phyloP scores from a whole-genome alignment of 2,888 invertebrate species.

The Cyaniris semiargus region DNA sequence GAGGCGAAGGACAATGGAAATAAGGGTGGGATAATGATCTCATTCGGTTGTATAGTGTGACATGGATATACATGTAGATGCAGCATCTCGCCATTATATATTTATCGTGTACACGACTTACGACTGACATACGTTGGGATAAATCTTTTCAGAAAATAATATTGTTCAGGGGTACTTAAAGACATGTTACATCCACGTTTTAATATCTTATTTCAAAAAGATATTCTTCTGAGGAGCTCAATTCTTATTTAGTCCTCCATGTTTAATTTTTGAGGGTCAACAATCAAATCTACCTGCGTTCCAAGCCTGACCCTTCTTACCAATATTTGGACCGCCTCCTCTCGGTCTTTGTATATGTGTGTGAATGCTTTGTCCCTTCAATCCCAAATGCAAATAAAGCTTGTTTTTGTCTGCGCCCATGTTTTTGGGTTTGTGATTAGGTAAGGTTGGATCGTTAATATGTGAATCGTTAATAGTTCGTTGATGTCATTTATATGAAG shows the following conservation, averaged over 20 bases:
- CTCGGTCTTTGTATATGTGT: not conserved
- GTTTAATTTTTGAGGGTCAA: not conserved
- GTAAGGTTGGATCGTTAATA: not conserved
- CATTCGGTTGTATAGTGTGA: conserved; percentile 69
- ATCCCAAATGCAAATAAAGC: not conserved
- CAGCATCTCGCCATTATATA: conserved; percentile 48
- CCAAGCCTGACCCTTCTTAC: conserved; percentile 16
- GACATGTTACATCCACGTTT: not conserved
- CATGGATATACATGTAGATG: conserved; percentile 57
- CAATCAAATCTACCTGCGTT: conserved; percentile 2
- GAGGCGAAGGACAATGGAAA: conserved; percentile 41
- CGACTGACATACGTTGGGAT: conserved; percentile 5
- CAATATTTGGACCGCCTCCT: not conserved
- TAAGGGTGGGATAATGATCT: conserved; percentile 68
- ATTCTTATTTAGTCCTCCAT: not conserved
- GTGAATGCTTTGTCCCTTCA: not conserved
- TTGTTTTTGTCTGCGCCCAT: not conserved
- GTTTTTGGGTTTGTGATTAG: conserved; percentile 1
- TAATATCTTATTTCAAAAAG: too few species aligned
- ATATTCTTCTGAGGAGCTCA: not conserved
- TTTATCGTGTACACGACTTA: conserved; percentile 47
- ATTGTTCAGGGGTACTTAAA: conserved; percentile 18
- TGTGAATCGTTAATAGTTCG: not conserved
- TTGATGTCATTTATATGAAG: not conserved
- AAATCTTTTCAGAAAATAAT: conserved; percentile 30